Evolutionary conservation across 2,797 vertebrate species (phyloP).

Genomic region (Uromys caudimaculatus): DNA sequence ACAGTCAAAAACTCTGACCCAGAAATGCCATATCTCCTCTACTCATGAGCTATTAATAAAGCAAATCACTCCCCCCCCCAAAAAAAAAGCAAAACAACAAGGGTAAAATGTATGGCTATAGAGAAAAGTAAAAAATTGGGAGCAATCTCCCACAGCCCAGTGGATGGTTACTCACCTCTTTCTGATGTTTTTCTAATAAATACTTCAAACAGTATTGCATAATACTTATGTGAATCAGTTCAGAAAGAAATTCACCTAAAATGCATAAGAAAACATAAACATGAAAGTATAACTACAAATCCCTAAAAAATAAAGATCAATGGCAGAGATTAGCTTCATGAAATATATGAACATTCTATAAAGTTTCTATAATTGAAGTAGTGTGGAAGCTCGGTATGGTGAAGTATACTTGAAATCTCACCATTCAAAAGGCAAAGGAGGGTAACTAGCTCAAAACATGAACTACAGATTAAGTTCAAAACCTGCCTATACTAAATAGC

Average conservation of each 20-base stretch:
- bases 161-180: background rate
- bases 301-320: background rate
- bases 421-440: background rate
- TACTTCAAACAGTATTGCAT: background rate
- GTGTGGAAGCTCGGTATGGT: background rate
- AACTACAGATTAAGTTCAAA: background rate
- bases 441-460: background rate
- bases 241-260: background rate
- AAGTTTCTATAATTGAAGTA: background rate
- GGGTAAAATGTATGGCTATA: background rate
- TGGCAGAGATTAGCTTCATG: background rate
- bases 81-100: background rate
- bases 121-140: background rate
- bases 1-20: too few species aligned
- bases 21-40: background rate
- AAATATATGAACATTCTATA: background rate
- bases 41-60: background rate
- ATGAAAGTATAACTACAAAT: background rate
- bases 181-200: slow-evolving; percentile 2
- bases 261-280: background rate
- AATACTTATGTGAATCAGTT: background rate
- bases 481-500: background rate
- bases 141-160: background rate
- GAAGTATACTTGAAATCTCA: background rate
- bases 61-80: background rate